Evolutionary conservation across 2,113 vertebrate genomes (phyloP), one percentile per base, ranked within the genome.

Genomic region (Dunckerocampus dactyliophorus): DNA sequence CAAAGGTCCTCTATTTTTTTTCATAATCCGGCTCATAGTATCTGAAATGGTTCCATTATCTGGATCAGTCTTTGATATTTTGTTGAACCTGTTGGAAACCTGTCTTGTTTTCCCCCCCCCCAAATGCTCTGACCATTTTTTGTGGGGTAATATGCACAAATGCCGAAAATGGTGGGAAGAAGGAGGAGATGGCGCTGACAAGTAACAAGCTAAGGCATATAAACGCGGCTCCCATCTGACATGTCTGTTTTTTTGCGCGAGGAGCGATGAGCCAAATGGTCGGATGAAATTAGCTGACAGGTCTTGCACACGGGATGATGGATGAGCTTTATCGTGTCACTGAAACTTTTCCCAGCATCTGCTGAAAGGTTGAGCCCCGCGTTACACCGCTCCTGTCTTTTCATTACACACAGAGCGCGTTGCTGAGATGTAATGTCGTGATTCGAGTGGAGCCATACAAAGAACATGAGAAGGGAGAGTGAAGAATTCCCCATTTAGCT

Each of bases 221-320:
- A n/a, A n/a, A n/a, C n/a, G n/a, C n/a, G n/a, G n/a, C n/a, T n/a
- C n/a, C n/a, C n/a, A n/a, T n/a, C n/a, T n/a, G n/a, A n/a, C n/a
- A n/a, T n/a, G n/a, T n/a, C n/a, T n/a, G n/a, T n/a, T n/a, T n/a
- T 51, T 52, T 39, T 59, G 43, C 62, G 75, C 15, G 53, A 45
- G 47, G 42, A 72, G 49, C 31, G 24, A 20, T 10, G 17, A 49
- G 58, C 42, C 48, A 39, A 55, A 37, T 34, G 62, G 51, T 51
- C 72, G 60, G 80, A 71, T 75, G 46, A 79, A 72, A 81, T 43
- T 43, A 53, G 57, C 68, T 62, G 65, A 69, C 65, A 61, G 47
- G 61, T 65, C 12, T 55, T 46, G 50, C 54, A 56, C 39, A 49
- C 37, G 11, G 50, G 48, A 76, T 82, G 84, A 86, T 80, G 57